Conservation (phyloP, 30 jellyfish, hydroid and myxozoan genomes). For the Aurelia aurita region DNA sequence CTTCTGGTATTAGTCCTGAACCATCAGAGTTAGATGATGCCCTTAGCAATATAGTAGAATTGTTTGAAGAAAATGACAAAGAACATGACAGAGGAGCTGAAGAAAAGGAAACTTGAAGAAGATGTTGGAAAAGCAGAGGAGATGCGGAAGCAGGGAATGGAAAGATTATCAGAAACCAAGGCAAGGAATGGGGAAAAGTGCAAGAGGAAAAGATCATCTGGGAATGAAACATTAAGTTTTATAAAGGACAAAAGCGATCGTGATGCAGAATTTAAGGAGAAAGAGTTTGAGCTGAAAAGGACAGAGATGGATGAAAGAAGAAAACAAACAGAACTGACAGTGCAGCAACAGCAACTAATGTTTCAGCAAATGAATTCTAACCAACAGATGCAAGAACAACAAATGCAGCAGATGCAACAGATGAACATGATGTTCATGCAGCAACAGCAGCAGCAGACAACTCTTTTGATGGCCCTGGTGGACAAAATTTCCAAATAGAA, state of each 20-base stretch:
- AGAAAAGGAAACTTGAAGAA: slow-evolving; percentile 9
- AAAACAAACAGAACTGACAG: background rate
- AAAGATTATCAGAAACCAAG: slow-evolving; percentile 11
- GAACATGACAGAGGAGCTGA: slow-evolving; percentile 4
- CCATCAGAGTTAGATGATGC: slow-evolving; percentile 38
- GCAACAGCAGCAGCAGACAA: too few species aligned
- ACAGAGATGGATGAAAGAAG: slow-evolving; percentile 8
- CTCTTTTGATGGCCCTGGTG: too few species aligned
- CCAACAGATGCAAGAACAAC: slow-evolving; percentile 5
- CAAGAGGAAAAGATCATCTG: slow-evolving; percentile 20
- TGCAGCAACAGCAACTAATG: slow-evolving; percentile 3
- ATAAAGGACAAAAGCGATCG: background rate
- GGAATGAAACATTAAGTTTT: slow-evolving; percentile 12
- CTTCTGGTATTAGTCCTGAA: slow-evolving; percentile 30
- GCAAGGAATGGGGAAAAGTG: slow-evolving; percentile 18
- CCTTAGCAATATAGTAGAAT: too few species aligned
- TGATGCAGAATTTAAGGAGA: slow-evolving; percentile 29
- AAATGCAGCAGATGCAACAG: background rate
- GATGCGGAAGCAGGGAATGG: slow-evolving; percentile 5
- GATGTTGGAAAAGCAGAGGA: slow-evolving; percentile 17
- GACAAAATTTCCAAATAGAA: too few species aligned
- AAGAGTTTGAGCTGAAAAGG: slow-evolving; percentile 40
- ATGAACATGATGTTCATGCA: too few species aligned
- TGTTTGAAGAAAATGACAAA: too few species aligned
- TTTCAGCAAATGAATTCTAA: background rate